Conservation (phyloP, 23 tunicate genomes). For the Phallusia fumigata region DNA sequence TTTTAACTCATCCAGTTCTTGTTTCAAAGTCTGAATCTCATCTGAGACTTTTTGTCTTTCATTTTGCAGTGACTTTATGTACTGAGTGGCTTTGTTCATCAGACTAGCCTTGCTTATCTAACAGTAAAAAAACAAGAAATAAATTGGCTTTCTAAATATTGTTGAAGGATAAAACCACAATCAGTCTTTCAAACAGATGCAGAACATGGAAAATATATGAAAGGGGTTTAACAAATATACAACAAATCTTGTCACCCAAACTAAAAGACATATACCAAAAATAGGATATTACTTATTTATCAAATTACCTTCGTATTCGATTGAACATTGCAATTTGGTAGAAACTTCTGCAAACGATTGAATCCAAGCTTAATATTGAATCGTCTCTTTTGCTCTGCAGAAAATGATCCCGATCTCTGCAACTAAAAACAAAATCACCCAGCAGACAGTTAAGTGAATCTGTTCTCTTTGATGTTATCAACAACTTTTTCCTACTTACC, state of each 20-base stretch:
- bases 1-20: slow-evolving; percentile 45
- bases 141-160: too few relatives aligned
- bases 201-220: too few relatives aligned
- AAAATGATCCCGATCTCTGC: slow-evolving; percentile 42
- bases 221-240: too few relatives aligned
- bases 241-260: too few relatives aligned
- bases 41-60: slow-evolving; percentile 45
- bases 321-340: slow-evolving; percentile 61
- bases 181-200: too few relatives aligned
- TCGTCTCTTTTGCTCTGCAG: slow-evolving; percentile 87
- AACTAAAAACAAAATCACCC: not conserved
- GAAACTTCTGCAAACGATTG: slow-evolving; percentile 46
- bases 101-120: slow-evolving; percentile 83
- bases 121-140: too few relatives aligned
- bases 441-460: not conserved
- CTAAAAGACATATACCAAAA: too few relatives aligned
- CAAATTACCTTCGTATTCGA: slow-evolving; percentile 56
- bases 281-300: too few relatives aligned
- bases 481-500: too few relatives aligned
- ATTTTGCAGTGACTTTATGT: slow-evolving; percentile 62
- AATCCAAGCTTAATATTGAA: slow-evolving; percentile 85
- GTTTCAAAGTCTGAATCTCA: slow-evolving; percentile 44
- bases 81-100: slow-evolving; percentile 58
- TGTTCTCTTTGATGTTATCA: not conserved
- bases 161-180: too few relatives aligned